Conservation (phyloP, 2,888 invertebrate genomes). For the Scaptomyza cyrtandrae region DNA sequence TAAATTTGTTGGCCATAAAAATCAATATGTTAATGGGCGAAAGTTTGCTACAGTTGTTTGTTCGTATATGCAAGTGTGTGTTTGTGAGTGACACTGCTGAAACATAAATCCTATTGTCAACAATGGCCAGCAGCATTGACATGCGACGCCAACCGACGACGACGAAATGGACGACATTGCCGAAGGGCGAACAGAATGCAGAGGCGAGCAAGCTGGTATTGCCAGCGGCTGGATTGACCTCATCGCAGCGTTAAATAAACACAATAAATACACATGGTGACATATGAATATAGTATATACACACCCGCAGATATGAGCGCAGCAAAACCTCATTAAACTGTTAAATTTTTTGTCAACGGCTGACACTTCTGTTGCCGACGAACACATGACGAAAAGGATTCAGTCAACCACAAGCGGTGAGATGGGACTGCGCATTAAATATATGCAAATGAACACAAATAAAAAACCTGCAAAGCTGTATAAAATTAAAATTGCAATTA, state of each 20-base stretch:
- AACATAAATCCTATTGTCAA: conserved; percentile 77
- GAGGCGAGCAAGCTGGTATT: conserved; percentile 6
- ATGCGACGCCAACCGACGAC: conserved; percentile 56
- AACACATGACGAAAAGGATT: conserved; percentile 38
- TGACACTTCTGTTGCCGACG: conserved; percentile 37
- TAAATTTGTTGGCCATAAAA: conserved; percentile 77
- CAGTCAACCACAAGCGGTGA: conserved; percentile 3
- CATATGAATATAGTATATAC: conserved; percentile 42
- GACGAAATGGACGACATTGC: conserved; percentile 34
- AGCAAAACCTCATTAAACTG: conserved; percentile 78
- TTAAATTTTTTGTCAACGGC: conserved; percentile 75
- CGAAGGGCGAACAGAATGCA: conserved; percentile 26
- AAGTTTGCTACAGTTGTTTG: conserved; percentile 60
- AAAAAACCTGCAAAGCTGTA: conserved; percentile 15
- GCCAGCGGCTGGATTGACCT: conserved; percentile 56
- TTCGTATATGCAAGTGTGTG: conserved; percentile 19
- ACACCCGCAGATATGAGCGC: conserved; percentile 59
- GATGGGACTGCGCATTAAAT: conserved; percentile 32
- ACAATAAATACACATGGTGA: conserved; percentile 73
- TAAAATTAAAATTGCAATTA: conserved; percentile 69
- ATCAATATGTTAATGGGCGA: conserved; percentile 77
- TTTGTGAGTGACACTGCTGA: conserved; percentile 67
- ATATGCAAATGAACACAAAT: conserved; percentile 31
- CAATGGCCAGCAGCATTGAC: conserved; percentile 78
- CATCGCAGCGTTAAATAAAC: conserved; percentile 73